These are phyloP conservation scores for Embiotoca jacksoni DNA, from an alignment of 2,113 vertebrate genomes.

Conservation along the genomic window DNA sequence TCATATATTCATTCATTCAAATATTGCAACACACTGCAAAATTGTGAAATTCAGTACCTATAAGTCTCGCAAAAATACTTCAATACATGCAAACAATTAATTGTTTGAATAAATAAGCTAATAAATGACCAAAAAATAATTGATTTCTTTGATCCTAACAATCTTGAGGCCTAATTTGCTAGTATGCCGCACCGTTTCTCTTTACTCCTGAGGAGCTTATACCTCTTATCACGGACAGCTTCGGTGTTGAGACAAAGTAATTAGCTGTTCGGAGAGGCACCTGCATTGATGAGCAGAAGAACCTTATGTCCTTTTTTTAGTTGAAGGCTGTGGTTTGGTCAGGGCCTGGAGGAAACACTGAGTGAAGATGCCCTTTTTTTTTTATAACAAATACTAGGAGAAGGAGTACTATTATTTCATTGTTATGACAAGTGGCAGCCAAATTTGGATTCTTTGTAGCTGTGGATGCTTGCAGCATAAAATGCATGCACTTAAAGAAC, in stretches of 20 bases:
- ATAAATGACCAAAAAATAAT: too few species aligned
- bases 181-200: conserved; percentile 9
- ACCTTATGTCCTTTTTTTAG: conserved; percentile 51
- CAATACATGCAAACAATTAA: too few species aligned
- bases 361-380: conserved; percentile 7
- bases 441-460: not conserved
- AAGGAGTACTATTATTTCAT: conserved; percentile 8
- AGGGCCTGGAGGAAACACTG: conserved; percentile 7
- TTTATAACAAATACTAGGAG: not conserved
- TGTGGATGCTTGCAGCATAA: conserved; percentile 15
- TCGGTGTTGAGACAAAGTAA: conserved; percentile 57
- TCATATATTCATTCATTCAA: too few species aligned
- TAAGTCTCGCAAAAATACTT: too few species aligned
- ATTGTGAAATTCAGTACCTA: too few species aligned
- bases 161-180: conserved; percentile 26
- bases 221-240: conserved; percentile 28
- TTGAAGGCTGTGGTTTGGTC: conserved; percentile 48
- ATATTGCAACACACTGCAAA: too few species aligned
- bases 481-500: not conserved
- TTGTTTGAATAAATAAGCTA: too few species aligned
- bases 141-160: not conserved
- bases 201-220: conserved; percentile 38
- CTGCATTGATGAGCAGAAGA: conserved; percentile 42
- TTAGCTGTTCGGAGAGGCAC: conserved; percentile 55
- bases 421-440: conserved; percentile 4